A percentile compares a stretch with the other conserved stretches of the same genome.
Evolutionary conservation across 2,888 invertebrate genomes (phyloP).

Genomic region (Dynastes maya): DNA sequence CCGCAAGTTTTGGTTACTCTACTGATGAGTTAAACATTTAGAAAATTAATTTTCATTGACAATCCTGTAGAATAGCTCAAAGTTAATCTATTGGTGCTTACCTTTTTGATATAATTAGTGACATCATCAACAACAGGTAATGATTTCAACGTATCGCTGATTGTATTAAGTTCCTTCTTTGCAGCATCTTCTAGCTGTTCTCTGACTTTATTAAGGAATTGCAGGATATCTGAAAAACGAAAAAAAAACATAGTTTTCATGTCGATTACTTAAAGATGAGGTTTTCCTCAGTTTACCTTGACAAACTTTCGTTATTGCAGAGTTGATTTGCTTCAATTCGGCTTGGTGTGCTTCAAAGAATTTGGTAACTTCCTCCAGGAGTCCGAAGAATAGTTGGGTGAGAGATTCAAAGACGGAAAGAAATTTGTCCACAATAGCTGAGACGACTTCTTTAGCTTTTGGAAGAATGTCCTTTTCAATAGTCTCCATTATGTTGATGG

Average conservation of each 20-base stretch:
- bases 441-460: slow-evolving; percentile 67
- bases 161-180: slow-evolving; percentile 67
- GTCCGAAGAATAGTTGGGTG: slow-evolving; percentile 63
- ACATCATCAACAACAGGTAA: slow-evolving; percentile 72
- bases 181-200: slow-evolving; percentile 69
- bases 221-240: slow-evolving; percentile 66
- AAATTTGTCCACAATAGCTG: slow-evolving; percentile 69
- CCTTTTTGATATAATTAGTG: slow-evolving; percentile 70
- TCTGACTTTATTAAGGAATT: slow-evolving; percentile 67
- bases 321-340: slow-evolving; percentile 77
- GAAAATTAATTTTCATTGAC: too few species aligned
- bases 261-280: not conserved
- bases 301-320: slow-evolving; percentile 72
- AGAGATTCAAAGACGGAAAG: slow-evolving; percentile 71
- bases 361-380: slow-evolving; percentile 73
- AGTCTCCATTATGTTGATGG: slow-evolving; percentile 64
- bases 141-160: slow-evolving; percentile 73
- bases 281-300: slow-evolving; percentile 67
- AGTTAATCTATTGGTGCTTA: slow-evolving; percentile 53
- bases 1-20: too few species aligned
- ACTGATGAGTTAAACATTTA: too few species aligned
- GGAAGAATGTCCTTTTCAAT: slow-evolving; percentile 67
- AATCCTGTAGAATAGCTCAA: too few species aligned
- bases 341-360: slow-evolving; percentile 79
- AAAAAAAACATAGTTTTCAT: not conserved